phyloP scores from a whole-genome alignment of 2,888 invertebrate genomes.

The Trisateles emortualis region DNA sequence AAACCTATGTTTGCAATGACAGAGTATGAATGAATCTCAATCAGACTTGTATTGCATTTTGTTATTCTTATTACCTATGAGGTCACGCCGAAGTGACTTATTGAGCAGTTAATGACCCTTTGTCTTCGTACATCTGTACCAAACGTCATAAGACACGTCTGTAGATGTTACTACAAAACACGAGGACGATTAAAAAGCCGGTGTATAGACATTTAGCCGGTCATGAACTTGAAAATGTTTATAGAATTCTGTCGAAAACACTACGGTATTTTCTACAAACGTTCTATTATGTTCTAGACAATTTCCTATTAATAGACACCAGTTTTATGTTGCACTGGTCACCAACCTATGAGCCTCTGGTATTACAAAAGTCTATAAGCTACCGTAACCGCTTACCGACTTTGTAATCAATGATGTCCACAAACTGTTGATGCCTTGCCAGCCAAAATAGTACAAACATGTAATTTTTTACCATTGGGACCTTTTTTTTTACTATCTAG shows the following conservation, averaged over 20 bases:
- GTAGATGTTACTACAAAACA: constrained; percentile 19
- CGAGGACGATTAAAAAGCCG: constrained; percentile 9
- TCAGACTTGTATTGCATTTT: constrained; percentile 13
- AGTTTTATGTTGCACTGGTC: too few species aligned
- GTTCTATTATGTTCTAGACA: neutral
- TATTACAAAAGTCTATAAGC: too few species aligned
- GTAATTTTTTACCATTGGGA: too few species aligned
- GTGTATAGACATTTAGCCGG: neutral
- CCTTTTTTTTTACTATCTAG: too few species aligned
- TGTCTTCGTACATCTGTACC: constrained; percentile 42
- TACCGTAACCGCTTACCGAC: too few species aligned
- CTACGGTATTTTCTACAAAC: neutral
- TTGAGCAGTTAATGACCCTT: constrained; percentile 58
- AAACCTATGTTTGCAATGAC: neutral
- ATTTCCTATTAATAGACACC: neutral
- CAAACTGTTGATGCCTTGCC: too few species aligned
- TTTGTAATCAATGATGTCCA: too few species aligned
- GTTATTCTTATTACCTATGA: constrained; percentile 32
- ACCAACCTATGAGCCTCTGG: too few species aligned
- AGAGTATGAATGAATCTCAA: constrained; percentile 26
- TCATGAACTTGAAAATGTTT: neutral
- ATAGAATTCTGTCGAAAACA: neutral
- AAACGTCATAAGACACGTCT: constrained; percentile 17
- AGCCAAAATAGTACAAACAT: too few species aligned
- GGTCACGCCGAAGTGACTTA: constrained; percentile 45